Evolutionary conservation across 2,797 vertebrate species (phyloP), one percentile per base, ranked within the genome.

Genomic region (Rhadinocentrus ornatus): DNA sequence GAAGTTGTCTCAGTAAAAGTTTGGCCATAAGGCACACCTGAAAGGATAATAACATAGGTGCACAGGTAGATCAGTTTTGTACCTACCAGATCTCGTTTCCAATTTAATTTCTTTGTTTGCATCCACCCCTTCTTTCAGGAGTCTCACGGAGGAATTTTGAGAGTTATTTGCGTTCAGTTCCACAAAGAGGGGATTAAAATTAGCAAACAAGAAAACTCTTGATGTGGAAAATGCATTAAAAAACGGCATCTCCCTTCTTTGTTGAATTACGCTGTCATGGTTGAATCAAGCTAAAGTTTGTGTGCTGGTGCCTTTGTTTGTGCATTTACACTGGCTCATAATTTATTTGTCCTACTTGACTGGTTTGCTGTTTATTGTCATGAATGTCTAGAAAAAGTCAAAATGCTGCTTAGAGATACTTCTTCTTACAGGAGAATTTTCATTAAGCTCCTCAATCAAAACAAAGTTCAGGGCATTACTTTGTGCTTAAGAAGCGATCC

Each of bases 291-390:
- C 16, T 41, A 15, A 78, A 85, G 37, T 62, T 44, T 84, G 56
- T 61, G 63, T 52, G 56, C 48, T 26, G 69, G 54, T 13, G 9
- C 27, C 46, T 78, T 53, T 66, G 31, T 62, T 66, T 83, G 59
- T 78, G 61, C 44, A 37, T 37, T 64, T 59, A 0, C 48, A 29
- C 20, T n/a, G 27, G 20, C 29, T 39, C 35, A 26, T 53, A 69
- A 63, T 73, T 73, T 39, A 83, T 88, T 82, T 84, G 78, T 84
- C 75, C 85, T 69, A 78, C 80, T 86, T 73, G 57, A 57, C 55
- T 82, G 65, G 57, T 88, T 87, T 85, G 48, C 81, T 77, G 59
- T 86, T 82, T 62, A 60, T 71, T 65, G 77, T 82, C 77, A 71
- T 66, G 53, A 78, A 32, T 62, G 78, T 79, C 1, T 1, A 3